Conservation (phyloP, 2,888 invertebrate genomes). For the Coelinius sp. region DNA sequence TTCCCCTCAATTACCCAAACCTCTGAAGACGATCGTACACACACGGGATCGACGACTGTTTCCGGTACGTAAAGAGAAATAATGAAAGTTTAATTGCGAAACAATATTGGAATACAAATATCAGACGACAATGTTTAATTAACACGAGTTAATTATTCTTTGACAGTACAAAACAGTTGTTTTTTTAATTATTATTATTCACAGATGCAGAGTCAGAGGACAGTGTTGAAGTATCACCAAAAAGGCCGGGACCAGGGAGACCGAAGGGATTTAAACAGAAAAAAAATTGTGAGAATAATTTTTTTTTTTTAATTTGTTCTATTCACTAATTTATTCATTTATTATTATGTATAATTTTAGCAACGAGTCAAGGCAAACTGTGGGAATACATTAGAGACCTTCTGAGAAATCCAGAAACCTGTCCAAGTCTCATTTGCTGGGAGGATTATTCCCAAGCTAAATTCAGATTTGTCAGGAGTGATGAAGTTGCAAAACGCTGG, state of each 20-base stretch:
- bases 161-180: constrained; percentile 22
- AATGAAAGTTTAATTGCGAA: constrained; percentile 3
- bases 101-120: neutral
- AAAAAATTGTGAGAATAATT: constrained; percentile 58
- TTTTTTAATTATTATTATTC: constrained; percentile 23
- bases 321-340: neutral
- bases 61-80: constrained; percentile 50
- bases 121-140: neutral
- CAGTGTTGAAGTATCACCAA: constrained; percentile 72
- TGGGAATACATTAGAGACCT: constrained; percentile 92
- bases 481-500: constrained; percentile 90
- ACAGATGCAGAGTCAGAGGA: constrained; percentile 67
- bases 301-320: neutral
- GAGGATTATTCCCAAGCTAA: constrained; percentile 87
- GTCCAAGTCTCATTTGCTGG: constrained; percentile 89
- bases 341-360: constrained; percentile 45
- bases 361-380: constrained; percentile 71
- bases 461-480: constrained; percentile 90
- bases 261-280: constrained; percentile 67
- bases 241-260: constrained; percentile 74
- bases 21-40: constrained; percentile 53
- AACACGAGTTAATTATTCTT: neutral
- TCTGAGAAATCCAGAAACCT: constrained; percentile 81
- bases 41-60: constrained; percentile 50
- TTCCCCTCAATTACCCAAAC: constrained; percentile 42